phyloP scores from a whole-genome alignment of 2,888 invertebrate species.

The Deilephila porcellus region DNA sequence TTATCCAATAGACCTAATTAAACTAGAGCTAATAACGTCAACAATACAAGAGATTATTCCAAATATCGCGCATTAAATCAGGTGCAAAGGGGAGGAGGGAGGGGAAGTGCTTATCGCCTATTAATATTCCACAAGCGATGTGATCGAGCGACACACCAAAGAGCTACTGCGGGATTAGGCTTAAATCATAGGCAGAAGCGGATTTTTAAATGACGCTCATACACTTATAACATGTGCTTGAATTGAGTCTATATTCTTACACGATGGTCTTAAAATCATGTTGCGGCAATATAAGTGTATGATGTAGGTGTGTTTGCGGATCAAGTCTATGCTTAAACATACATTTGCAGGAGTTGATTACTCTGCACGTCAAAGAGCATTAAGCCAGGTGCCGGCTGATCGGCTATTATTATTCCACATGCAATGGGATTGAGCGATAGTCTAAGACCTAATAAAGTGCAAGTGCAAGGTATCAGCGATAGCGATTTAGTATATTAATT shows the following conservation, averaged over 20 bases:
- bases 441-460: constrained; percentile 1
- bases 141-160: neutral
- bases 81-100: neutral
- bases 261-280: no score
- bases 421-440: constrained; percentile 53
- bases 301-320: no score
- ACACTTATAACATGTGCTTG: no score
- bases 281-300: no score
- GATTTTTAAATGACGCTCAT: neutral
- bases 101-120: constrained; percentile 1
- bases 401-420: constrained; percentile 56
- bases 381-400: constrained; percentile 20
- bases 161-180: neutral
- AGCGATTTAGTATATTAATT: neutral
- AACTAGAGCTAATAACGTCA: neutral
- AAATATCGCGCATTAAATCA: constrained; percentile 3
- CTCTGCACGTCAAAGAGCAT: constrained; percentile 8
- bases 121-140: constrained; percentile 5
- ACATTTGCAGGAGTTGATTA: neutral
- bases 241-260: no score
- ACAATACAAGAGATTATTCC: constrained; percentile 6
- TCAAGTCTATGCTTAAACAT: neutral
- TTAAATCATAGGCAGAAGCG: neutral
- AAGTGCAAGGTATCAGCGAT: constrained; percentile 32
- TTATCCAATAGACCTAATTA: neutral